Base-by-base conservation (phyloP, 2,888 invertebrate species). In the Celastrina argiolus region DNA sequence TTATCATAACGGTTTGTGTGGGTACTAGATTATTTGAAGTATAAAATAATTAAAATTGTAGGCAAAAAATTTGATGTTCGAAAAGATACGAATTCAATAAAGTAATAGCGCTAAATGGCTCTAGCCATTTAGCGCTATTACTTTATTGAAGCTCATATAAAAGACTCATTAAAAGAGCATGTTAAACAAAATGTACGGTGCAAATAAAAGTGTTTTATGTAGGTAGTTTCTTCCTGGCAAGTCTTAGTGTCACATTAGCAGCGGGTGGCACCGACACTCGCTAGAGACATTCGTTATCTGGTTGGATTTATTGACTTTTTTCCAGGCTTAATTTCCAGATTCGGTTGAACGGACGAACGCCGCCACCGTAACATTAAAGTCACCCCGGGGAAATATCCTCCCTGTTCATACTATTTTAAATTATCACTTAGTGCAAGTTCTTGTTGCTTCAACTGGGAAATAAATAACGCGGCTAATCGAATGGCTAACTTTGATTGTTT, bases 271-370 rank as follows among this genome's bases (percentile, higher is more conserved):
- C 69, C 64, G 72, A 69, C 68, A 69, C 70, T 70, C 71, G 70
- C 70, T 72, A 73, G 77, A 78, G 82, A 84, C 85, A 84, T 87
- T 81, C 77, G 81, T 87, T 87, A 87, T 87, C 87, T 78, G 80
- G 79, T 84, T 85, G 81, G 86, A 87, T 87, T 88, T 88, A 88
- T 89, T 86, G 87, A 87, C 87, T 87, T 89, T 88, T 87, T 87
- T 85, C 80, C 82, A 81, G 84, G 81, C 83, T 88, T 88, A 87
- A 89, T 88, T 88, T 87, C 84, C 82, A 84, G 88, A 88, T 88
- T 87, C 87, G 85, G 87, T 88, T 87, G 84, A 89, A 88, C 85
- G 84, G 87, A 84, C 82, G 80, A 72, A 83, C 80, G 83, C 87
- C 76, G 81, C 83, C 80, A 85, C 83, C 86, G 88, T 85, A 85